Evolutionary conservation across 2,797 vertebrate genomes (phyloP).

Genomic region (Cossypha caffra): DNA sequence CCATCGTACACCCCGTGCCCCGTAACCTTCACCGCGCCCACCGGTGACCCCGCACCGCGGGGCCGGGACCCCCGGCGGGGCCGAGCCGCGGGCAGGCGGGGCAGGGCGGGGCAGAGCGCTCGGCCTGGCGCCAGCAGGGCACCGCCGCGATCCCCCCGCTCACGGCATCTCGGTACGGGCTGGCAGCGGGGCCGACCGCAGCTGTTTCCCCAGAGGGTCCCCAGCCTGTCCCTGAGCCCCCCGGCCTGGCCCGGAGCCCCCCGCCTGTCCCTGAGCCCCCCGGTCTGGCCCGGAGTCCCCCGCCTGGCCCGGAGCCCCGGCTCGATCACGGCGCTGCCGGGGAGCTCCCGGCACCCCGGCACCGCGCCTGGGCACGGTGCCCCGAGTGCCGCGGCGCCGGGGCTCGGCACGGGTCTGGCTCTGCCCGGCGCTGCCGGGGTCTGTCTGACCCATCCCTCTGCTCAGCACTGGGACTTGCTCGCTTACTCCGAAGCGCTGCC

Average conservation of each 20-base stretch:
- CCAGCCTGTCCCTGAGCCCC: background rate
- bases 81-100: background rate
- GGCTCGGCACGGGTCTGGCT: background rate
- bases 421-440: rapidly evolving
- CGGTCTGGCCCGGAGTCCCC: background rate
- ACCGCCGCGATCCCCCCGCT: background rate
- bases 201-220: background rate
- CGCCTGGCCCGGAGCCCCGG: background rate
- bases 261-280: background rate
- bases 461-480: background rate
- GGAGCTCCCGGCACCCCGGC: background rate
- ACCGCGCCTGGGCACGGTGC: background rate
- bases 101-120: background rate
- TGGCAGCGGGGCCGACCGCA: background rate
- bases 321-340: background rate
- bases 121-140: background rate
- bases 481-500: background rate
- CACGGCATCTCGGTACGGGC: background rate
- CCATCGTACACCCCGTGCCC: background rate
- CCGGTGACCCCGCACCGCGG: background rate
- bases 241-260: background rate
- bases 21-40: background rate
- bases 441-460: background rate
- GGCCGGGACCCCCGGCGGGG: background rate
- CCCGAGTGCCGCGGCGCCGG: rapidly evolving